Evolutionary conservation across 2,113 vertebrate genomes (phyloP).

Genomic region (Piprites chloris): DNA sequence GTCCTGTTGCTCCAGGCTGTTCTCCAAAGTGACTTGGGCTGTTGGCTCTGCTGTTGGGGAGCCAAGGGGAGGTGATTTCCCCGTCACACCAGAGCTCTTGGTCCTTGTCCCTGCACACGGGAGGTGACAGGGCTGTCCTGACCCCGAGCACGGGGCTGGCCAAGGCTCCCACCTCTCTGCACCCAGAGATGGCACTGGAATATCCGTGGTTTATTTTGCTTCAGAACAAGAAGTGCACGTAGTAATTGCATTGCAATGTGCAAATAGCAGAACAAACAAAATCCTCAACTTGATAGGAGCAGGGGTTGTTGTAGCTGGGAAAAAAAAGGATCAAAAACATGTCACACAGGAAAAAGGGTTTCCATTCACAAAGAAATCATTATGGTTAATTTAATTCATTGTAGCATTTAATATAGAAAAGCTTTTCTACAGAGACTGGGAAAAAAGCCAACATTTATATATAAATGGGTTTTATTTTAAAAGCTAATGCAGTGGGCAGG

Average conservation of each 20-base stretch:
- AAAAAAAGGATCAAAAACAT: conserved; percentile 73
- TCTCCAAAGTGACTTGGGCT: not conserved
- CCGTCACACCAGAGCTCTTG: not conserved
- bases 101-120: rapidly evolving
- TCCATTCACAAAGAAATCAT: conserved; percentile 85
- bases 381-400: conserved; percentile 85
- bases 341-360: conserved; percentile 71
- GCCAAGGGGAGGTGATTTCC: not conserved
- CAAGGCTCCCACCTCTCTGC: not conserved
- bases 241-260: conserved; percentile 17
- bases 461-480: conserved; percentile 84
- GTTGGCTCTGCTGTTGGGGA: not conserved
- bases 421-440: conserved; percentile 83
- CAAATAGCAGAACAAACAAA: conserved; percentile 58
- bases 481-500: conserved; percentile 76
- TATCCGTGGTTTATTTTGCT: not conserved
- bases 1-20: not conserved
- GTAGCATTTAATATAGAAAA: conserved; percentile 83
- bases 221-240: conserved; percentile 5
- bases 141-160: not conserved
- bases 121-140: not conserved
- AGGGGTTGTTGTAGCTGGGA: conserved; percentile 38
- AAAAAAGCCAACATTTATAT: conserved; percentile 81
- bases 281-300: conserved; percentile 48
- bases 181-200: rapidly evolving